Percentiles rank a stretch among this genome's conserved stretches.
phyloP scores from a whole-genome alignment of 2,888 invertebrate genomes.

The Hydroisotoma schaefferi region DNA sequence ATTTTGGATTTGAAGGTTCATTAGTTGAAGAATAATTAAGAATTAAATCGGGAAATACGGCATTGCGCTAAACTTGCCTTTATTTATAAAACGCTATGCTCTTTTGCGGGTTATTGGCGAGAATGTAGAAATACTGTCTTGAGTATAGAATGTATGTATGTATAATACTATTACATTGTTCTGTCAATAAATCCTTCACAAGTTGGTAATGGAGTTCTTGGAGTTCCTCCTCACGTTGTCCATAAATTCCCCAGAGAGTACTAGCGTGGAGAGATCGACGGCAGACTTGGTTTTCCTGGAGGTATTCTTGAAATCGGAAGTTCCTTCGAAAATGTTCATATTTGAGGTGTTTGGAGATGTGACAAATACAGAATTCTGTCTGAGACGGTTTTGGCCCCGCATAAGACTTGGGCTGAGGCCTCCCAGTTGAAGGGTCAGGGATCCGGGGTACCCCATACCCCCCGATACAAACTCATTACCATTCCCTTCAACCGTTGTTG shows the following conservation, averaged over 20 bases:
- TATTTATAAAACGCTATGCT: too few species aligned
- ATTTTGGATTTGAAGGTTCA: too few species aligned
- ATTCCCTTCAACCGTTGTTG: background rate
- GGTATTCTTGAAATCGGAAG: slow-evolving; percentile 61
- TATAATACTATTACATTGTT: too few species aligned
- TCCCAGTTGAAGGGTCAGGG: slow-evolving; percentile 8
- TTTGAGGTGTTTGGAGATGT: slow-evolving; percentile 55
- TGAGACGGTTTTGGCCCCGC: slow-evolving; percentile 53
- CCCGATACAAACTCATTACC: too few species aligned
- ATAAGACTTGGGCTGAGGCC: background rate
- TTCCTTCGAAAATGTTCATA: slow-evolving; percentile 57
- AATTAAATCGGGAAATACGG: too few species aligned
- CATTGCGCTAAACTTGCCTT: too few species aligned
- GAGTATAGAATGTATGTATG: too few species aligned
- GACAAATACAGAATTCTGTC: slow-evolving; percentile 84
- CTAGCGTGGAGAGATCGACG: slow-evolving; percentile 74
- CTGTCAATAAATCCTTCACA: too few species aligned
- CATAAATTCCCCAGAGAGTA: slow-evolving; percentile 56
- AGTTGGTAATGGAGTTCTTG: slow-evolving; percentile 47
- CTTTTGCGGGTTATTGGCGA: too few species aligned
- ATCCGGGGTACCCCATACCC: too few species aligned
- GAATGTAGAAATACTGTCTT: too few species aligned
- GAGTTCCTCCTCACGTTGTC: slow-evolving; percentile 46
- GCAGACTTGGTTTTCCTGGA: slow-evolving; percentile 78
- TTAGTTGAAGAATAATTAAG: too few species aligned